phyloP scores from a whole-genome alignment of 2,113 vertebrate species.

The Myotis lucifugus region DNA sequence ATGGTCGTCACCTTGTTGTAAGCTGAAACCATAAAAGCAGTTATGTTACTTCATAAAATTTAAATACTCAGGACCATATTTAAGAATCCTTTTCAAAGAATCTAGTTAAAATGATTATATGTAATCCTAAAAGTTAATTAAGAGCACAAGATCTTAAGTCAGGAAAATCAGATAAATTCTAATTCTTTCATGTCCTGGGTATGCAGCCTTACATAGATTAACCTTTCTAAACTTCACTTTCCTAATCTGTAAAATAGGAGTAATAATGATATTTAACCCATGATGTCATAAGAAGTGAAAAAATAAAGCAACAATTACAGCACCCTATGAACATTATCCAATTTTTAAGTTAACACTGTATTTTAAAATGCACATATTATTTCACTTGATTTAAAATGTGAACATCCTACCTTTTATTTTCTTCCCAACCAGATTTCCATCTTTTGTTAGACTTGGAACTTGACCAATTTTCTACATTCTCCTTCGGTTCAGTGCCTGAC shows the following conservation, averaged over 20 bases:
- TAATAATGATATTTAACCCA: conserved; percentile 20
- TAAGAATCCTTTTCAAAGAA: conserved; percentile 33
- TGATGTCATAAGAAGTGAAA: not conserved
- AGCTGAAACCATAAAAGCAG: conserved; percentile 82
- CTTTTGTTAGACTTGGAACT: conserved; percentile 89
- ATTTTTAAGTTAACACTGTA: not conserved
- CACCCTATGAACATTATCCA: not conserved
- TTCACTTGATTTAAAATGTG: conserved; percentile 33
- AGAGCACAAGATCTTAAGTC: not conserved
- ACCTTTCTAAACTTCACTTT: conserved; percentile 52
- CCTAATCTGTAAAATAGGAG: conserved; percentile 46
- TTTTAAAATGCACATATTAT: conserved; percentile 23
- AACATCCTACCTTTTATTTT: conserved; percentile 93
- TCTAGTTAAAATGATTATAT: conserved; percentile 8
- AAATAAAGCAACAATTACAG: conserved; percentile 1
- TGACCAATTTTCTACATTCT: conserved; percentile 89
- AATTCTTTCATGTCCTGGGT: not conserved
- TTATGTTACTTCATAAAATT: not conserved
- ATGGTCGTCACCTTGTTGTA: conserved; percentile 90
- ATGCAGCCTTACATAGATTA: conserved; percentile 12
- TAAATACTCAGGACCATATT: not conserved
- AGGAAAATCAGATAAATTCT: conserved; percentile 46
- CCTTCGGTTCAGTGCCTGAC: conserved; percentile 88
- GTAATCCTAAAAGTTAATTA: conserved; percentile 11
- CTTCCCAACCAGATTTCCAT: conserved; percentile 98